These are phyloP conservation scores for Wiebesia pumilae DNA, from an alignment of 1,140 invertebrate species.

Conservation along the genomic window DNA sequence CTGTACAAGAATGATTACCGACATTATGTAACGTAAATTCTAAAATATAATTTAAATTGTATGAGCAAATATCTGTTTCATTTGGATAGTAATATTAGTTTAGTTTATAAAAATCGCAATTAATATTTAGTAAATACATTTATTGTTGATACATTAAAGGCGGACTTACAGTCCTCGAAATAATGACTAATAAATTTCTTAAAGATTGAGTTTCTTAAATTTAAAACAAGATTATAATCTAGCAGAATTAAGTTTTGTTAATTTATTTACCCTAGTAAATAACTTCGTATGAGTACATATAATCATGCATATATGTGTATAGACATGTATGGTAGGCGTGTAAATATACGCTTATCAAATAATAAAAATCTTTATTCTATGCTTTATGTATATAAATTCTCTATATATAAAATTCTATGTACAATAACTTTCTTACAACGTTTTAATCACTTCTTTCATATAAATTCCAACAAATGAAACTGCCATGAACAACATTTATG, in stretches of 20 bases:
- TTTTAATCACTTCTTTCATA: constrained; percentile 13
- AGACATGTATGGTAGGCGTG: neutral
- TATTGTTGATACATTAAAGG: neutral
- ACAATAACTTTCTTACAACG: constrained; percentile 64
- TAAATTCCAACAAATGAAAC: constrained; percentile 42
- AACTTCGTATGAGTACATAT: neutral
- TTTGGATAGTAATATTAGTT: constrained; percentile 15
- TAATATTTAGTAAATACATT: constrained; percentile 14
- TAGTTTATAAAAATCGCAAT: constrained; percentile 17
- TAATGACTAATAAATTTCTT: constrained; percentile 12
- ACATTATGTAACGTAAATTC: constrained; percentile 12
- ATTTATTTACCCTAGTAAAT: constrained; percentile 26
- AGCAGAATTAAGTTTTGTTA: neutral
- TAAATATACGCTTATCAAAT: constrained; percentile 24
- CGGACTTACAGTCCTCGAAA: constrained; percentile 9
- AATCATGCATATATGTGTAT: neutral
- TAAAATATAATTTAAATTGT: constrained; percentile 35
- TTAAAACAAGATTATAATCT: neutral
- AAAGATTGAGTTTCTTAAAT: neutral
- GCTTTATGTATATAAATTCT: constrained; percentile 28
- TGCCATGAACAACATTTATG: neutral
- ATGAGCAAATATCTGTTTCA: constrained; percentile 23
- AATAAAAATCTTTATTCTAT: constrained; percentile 34
- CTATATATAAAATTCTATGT: constrained; percentile 60
- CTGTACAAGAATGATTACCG: constrained; percentile 66